Conservation (phyloP, 2,113 vertebrate species). For the Thamnophis sirtalis region DNA sequence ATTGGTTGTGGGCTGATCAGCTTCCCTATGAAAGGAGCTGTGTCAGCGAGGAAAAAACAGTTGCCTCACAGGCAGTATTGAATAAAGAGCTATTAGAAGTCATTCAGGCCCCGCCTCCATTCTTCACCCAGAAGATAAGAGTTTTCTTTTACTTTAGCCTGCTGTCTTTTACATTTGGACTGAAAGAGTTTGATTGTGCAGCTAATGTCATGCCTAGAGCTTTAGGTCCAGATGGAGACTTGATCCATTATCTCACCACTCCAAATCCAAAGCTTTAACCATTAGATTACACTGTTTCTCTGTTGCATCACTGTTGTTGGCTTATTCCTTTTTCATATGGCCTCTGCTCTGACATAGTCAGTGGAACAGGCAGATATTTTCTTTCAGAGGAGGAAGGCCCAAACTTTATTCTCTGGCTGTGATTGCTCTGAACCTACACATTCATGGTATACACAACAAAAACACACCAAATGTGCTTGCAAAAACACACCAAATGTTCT, state of each 20-base stretch:
- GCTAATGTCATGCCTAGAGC: not conserved
- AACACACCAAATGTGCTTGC: not conserved
- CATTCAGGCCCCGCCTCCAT: too few relatives aligned
- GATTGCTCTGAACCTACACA: not conserved
- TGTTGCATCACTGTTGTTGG: not conserved
- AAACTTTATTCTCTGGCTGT: not conserved
- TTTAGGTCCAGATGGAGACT: not conserved
- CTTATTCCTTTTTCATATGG: not conserved
- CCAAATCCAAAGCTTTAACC: not conserved
- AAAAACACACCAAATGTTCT: not conserved
- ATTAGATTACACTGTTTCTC: not conserved
- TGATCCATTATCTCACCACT: not conserved
- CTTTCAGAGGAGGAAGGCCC: not conserved
- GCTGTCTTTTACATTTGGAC: not conserved
- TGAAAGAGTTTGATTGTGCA: not conserved
- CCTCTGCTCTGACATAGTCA: not conserved
- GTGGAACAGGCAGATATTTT: not conserved
- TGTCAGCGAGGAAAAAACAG: too few relatives aligned
- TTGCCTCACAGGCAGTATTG: too few relatives aligned
- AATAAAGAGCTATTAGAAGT: too few relatives aligned
- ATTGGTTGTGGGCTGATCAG: too few relatives aligned
- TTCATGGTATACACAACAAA: not conserved
- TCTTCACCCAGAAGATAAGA: too few relatives aligned
- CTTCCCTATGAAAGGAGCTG: too few relatives aligned
- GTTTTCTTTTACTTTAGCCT: not conserved